Conservation (phyloP, 2,888 invertebrate species). For the Myopa tessellatipennis region DNA sequence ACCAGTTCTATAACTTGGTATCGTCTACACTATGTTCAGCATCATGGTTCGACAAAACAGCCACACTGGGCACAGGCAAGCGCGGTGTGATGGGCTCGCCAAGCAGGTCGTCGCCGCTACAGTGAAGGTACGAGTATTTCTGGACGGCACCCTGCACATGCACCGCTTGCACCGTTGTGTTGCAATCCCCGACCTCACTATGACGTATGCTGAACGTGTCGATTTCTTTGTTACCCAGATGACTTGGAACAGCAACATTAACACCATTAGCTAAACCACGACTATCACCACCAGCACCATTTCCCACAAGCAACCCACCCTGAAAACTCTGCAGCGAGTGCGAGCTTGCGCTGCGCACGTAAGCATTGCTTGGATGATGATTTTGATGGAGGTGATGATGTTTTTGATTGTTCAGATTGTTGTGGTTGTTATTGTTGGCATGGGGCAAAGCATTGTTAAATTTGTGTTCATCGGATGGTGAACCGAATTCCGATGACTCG, state of each 20-base stretch:
- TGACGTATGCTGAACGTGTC: slow-evolving; percentile 53
- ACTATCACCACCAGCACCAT: slow-evolving; percentile 43
- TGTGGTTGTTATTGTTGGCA: slow-evolving; percentile 55
- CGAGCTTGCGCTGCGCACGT: slow-evolving; percentile 63
- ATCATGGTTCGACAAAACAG: slow-evolving; percentile 64
- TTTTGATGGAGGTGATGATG: slow-evolving; percentile 47
- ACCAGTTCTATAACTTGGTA: slow-evolving; percentile 63
- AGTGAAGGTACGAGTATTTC: slow-evolving; percentile 46
- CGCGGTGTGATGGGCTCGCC: slow-evolving; percentile 50
- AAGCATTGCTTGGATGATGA: slow-evolving; percentile 53
- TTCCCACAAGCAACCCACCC: slow-evolving; percentile 41
- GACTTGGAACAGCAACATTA: slow-evolving; percentile 28
- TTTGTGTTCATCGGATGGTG: slow-evolving; percentile 66
- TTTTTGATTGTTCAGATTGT: slow-evolving; percentile 50
- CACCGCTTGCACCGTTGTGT: slow-evolving; percentile 51
- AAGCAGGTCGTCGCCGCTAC: slow-evolving; percentile 54
- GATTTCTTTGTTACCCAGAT: slow-evolving; percentile 43
- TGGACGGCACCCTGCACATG: slow-evolving; percentile 44
- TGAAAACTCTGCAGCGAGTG: slow-evolving; percentile 60
- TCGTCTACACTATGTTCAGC: slow-evolving; percentile 60
- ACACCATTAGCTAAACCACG: slow-evolving; percentile 44
- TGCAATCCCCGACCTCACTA: slow-evolving; percentile 53
- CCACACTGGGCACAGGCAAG: slow-evolving; percentile 59
- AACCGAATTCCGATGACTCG: slow-evolving; percentile 68
- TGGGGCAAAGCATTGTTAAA: slow-evolving; percentile 56